Evolutionary conservation across 2,888 invertebrate species (phyloP).

Genomic region (Oscheius sp.): DNA sequence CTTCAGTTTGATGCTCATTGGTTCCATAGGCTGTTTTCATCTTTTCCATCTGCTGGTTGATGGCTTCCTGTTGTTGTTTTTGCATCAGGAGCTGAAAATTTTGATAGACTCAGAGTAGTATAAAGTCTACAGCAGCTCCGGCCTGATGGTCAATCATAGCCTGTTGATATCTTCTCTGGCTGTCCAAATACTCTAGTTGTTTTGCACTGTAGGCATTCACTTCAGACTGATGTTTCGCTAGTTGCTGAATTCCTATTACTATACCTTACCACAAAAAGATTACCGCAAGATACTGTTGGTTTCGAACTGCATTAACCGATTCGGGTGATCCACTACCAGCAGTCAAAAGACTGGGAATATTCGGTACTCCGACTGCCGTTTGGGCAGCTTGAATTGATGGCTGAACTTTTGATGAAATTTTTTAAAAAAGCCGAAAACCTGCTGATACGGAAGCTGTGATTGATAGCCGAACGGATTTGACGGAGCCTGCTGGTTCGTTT

Average conservation of each 20-base stretch:
- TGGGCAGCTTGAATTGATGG: conserved; percentile 28
- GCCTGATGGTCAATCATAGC: conserved; percentile 70
- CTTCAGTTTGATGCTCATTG: conserved; percentile 26
- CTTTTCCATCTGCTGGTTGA: conserved; percentile 57
- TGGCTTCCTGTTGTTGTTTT: conserved; percentile 66
- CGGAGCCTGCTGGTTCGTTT: conserved; percentile 37
- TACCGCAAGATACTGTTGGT: conserved; percentile 61
- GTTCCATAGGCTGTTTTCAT: conserved; percentile 48
- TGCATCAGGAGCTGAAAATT: conserved; percentile 64
- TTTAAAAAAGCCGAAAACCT: conserved; percentile 22
- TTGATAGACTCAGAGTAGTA: not conserved
- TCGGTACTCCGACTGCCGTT: conserved; percentile 27
- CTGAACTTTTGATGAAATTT: not conserved
- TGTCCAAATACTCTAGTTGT: conserved; percentile 67
- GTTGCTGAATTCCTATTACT: conserved; percentile 33
- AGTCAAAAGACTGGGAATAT: conserved; percentile 48
- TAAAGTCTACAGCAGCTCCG: conserved; percentile 60
- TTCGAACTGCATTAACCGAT: conserved; percentile 61
- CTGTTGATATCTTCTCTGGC: conserved; percentile 67
- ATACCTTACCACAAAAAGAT: not conserved
- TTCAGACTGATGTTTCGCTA: conserved; percentile 59
- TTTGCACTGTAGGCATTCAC: conserved; percentile 63
- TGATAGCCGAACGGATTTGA: conserved; percentile 55
- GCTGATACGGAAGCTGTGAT: conserved; percentile 42
- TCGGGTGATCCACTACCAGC: conserved; percentile 46